Base-by-base conservation (phyloP, 2,888 invertebrate species). In the Ophion ventricosus region DNA sequence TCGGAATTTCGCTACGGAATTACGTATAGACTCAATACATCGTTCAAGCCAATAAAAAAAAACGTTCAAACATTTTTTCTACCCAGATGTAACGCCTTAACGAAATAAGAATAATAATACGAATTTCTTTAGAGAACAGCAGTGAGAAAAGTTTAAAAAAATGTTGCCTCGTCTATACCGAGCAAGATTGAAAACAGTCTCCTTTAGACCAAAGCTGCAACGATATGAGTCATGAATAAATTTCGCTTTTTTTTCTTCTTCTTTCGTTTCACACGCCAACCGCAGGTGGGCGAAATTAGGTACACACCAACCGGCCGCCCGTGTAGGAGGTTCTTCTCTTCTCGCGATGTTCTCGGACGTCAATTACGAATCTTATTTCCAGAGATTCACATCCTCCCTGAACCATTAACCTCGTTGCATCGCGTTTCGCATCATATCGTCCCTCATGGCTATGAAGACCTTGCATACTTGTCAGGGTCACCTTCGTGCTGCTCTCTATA, bases 401-500 rank as follows among this genome's bases (percentile, higher is more conserved):
- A 61, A 29, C 11, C 69, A 59, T 77, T 66, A 73, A 40, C 72
- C 43, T 40, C 56, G 61, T 57, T 69, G 73, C 79, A 74, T 78
- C 63, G 79, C 69, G 67, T 80, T 72, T 70, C 72, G 67, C 64
- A 66, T 61, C 29, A 64, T 83, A 78, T 74, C 75, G 75, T 75
- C 75, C 17, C 70, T 70, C 29, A 29, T 56, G 23, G 57, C 43
- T 64, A 29, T 75, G 63, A 67, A 67, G 26, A 69, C 57, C 25
- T 59, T 26, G 80, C 64, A 72, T 76, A 80, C 75, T 59, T 69
- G 79, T 79, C 75, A 63, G 26, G 69, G 76, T 73, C 80, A 76
- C 54, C 40, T 57, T 59, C 17, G 63, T 7, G 63, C 20, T 63
- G 11, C 5, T 11, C 40, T 7, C 66, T 20, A 8, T 23, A 20